Conservation (phyloP, 2,888 invertebrate genomes). For the Arrhopalites spinosus region DNA sequence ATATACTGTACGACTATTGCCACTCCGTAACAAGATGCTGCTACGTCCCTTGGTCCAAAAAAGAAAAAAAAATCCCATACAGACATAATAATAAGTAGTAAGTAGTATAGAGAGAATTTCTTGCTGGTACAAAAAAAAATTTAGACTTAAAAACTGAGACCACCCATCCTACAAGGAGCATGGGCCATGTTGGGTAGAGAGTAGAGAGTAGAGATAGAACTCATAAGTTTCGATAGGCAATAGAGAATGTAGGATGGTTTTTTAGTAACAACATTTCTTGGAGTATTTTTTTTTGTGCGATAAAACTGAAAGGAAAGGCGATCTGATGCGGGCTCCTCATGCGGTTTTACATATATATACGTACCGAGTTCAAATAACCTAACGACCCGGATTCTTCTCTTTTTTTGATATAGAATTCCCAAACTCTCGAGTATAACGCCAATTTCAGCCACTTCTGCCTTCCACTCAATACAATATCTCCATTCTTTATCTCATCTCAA, state of each 20-base stretch:
- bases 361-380: constrained; percentile 26
- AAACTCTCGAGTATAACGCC: constrained; percentile 8
- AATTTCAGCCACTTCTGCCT: constrained; percentile 17
- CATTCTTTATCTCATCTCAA: constrained; percentile 19
- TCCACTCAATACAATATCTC: constrained; percentile 23
- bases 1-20: no score
- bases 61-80: no score
- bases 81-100: no score
- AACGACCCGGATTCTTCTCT: constrained; percentile 8
- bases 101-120: no score
- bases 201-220: constrained; percentile 6
- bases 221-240: neutral
- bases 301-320: constrained; percentile 15
- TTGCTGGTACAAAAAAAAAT: no score
- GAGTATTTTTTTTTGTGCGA: neutral
- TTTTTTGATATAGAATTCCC: constrained; percentile 6
- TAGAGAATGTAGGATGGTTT: constrained; percentile 7
- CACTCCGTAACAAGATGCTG: no score
- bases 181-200: no score
- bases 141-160: no score
- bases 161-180: no score
- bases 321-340: constrained; percentile 19
- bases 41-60: no score
- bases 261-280: constrained; percentile 14
- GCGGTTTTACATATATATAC: constrained; percentile 10